Evolutionary conservation across 2,797 vertebrate species (phyloP).

Genomic region (Galago senegalensis): DNA sequence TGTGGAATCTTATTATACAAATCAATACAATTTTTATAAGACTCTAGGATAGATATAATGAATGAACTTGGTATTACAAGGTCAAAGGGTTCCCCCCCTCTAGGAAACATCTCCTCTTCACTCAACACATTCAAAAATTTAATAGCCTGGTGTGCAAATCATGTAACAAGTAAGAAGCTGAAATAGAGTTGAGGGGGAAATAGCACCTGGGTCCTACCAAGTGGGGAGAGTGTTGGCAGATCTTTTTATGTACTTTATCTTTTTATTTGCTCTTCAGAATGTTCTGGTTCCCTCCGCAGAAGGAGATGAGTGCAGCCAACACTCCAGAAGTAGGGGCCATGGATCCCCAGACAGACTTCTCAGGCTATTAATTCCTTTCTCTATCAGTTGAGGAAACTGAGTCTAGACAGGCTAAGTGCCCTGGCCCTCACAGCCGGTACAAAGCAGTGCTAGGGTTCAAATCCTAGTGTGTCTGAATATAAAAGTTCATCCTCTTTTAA

Average conservation of each 20-base stretch:
- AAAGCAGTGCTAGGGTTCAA: not conserved
- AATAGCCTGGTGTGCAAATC: not conserved
- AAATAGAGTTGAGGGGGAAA: not conserved
- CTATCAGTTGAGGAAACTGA: not conserved
- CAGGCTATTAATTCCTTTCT: not conserved
- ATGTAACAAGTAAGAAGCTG: not conserved
- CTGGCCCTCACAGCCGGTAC: not conserved
- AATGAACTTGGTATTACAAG: not conserved
- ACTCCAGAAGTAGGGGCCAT: not conserved
- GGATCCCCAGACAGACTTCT: not conserved
- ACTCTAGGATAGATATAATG: not conserved
- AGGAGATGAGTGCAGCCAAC: accelerated
- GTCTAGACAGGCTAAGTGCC: not conserved
- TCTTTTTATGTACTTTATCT: accelerated
- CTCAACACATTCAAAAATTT: not conserved
- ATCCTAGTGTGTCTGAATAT: not conserved
- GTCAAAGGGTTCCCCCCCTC: not conserved
- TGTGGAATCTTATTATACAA: not conserved
- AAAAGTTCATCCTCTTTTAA: not conserved
- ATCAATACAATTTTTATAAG: conserved; percentile 13
- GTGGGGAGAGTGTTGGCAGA: too few species aligned
- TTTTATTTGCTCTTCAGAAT: not conserved
- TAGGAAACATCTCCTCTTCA: not conserved
- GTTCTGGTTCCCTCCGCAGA: not conserved
- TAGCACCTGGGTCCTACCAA: too few species aligned